Evolutionary conservation across 2,113 vertebrate species (phyloP).

Genomic region (Saguinus midas): DNA sequence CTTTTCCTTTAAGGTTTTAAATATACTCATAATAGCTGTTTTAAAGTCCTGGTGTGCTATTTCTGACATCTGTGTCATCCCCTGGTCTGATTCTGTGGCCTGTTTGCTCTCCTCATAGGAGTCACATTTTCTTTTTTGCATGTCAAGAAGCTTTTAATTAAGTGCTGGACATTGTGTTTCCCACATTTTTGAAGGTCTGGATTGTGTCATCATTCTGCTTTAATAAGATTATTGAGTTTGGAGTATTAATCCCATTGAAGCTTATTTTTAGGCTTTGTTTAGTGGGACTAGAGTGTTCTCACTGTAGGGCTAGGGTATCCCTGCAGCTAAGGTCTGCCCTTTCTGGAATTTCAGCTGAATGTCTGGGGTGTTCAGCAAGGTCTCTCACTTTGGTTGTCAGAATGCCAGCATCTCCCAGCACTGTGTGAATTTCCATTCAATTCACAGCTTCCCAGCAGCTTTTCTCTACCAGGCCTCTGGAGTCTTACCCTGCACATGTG

Average conservation of each 20-base stretch:
- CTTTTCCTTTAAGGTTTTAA: conserved; percentile 1
- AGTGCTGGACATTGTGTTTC: background rate
- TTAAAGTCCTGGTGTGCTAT: background rate
- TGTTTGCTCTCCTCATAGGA: background rate
- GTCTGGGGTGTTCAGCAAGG: accelerated
- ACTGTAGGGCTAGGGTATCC: no score
- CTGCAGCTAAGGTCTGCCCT: accelerated
- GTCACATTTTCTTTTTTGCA: background rate
- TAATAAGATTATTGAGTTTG: background rate
- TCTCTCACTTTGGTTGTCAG: background rate
- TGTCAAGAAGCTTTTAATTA: background rate
- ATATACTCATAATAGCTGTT: no score
- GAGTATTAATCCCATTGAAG: background rate
- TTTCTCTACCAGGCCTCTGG: background rate
- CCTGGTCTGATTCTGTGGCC: background rate
- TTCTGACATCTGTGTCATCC: accelerated
- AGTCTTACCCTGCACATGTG: accelerated
- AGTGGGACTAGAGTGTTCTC: no score
- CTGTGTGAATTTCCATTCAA: background rate
- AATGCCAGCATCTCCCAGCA: accelerated
- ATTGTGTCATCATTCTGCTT: background rate
- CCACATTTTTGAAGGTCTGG: background rate
- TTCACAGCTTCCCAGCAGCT: background rate
- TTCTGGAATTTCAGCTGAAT: background rate
- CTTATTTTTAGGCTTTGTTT: background rate